Evolutionary conservation across 2,888 invertebrate genomes (phyloP).

Genomic region (Drosophila lutescens): DNA sequence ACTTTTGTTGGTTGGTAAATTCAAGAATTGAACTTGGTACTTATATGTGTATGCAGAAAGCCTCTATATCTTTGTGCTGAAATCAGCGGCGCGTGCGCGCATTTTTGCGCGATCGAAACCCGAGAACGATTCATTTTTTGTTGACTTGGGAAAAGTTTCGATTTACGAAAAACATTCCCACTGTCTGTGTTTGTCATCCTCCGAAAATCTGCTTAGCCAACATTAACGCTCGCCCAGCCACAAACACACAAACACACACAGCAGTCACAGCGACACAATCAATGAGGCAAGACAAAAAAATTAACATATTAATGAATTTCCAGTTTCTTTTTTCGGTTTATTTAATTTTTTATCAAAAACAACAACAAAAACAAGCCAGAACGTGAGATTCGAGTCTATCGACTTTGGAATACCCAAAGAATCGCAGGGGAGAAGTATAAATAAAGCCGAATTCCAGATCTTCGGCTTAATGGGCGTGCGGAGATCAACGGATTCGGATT

Average conservation of each 20-base stretch:
- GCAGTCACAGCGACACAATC: slow-evolving; percentile 25
- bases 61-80: background rate
- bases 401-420: slow-evolving; percentile 16
- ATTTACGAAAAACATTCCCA: slow-evolving; percentile 34
- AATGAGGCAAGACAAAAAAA: slow-evolving; percentile 53
- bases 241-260: slow-evolving; percentile 1
- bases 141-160: slow-evolving; percentile 22
- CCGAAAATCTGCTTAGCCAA: slow-evolving; percentile 42
- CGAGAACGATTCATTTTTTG: slow-evolving; percentile 25
- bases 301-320: slow-evolving; percentile 78
- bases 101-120: slow-evolving; percentile 36
- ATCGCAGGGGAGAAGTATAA: background rate
- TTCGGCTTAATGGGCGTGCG: background rate
- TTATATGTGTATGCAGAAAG: background rate
- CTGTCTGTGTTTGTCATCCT: slow-evolving; percentile 22
- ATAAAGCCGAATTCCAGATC: slow-evolving; percentile 5
- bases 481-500: slow-evolving; percentile 15
- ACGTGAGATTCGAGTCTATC: slow-evolving; percentile 5
- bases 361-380: slow-evolving; percentile 2
- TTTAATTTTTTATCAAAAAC: slow-evolving; percentile 32
- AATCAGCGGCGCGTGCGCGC: slow-evolving; percentile 38
- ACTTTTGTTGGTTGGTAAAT: too few species aligned
- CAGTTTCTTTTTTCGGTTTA: slow-evolving; percentile 61
- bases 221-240: slow-evolving; percentile 26
- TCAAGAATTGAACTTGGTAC: background rate